phyloP scores from a whole-genome alignment of 2,113 vertebrate genomes.

The Microcebus jonahi region DNA sequence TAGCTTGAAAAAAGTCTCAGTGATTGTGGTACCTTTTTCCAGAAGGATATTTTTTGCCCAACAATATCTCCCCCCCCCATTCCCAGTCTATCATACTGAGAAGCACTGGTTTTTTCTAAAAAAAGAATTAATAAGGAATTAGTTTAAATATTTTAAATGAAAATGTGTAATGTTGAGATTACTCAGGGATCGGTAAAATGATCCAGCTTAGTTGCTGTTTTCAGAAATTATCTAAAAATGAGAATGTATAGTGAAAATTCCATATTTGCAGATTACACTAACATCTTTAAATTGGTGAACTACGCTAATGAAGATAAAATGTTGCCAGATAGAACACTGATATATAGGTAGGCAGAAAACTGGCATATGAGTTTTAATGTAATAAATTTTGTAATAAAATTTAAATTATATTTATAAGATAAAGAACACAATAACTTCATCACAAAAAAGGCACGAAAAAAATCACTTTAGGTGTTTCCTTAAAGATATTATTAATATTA shows the following conservation, averaged over 20 bases:
- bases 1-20: not conserved
- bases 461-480: not conserved
- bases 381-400: conserved; percentile 25
- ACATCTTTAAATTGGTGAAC: not conserved
- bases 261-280: conserved; percentile 3
- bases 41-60: not conserved
- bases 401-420: conserved; percentile 44
- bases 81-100: not conserved
- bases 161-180: not conserved
- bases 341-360: not conserved
- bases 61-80: not conserved
- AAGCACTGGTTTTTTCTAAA: not conserved
- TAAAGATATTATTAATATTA: conserved; percentile 54
- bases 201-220: not conserved
- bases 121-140: not conserved
- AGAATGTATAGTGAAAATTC: conserved; percentile 42
- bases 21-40: not conserved
- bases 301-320: not conserved
- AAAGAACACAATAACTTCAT: not conserved
- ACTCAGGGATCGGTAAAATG: not conserved
- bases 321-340: not conserved
- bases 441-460: not conserved
- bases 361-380: not conserved
- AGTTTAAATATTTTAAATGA: conserved; percentile 22
- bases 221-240: conserved; percentile 19